These are phyloP conservation scores for Xestobium rufovillosum DNA, from an alignment of 2,888 invertebrate species.

Conservation along the genomic window DNA sequence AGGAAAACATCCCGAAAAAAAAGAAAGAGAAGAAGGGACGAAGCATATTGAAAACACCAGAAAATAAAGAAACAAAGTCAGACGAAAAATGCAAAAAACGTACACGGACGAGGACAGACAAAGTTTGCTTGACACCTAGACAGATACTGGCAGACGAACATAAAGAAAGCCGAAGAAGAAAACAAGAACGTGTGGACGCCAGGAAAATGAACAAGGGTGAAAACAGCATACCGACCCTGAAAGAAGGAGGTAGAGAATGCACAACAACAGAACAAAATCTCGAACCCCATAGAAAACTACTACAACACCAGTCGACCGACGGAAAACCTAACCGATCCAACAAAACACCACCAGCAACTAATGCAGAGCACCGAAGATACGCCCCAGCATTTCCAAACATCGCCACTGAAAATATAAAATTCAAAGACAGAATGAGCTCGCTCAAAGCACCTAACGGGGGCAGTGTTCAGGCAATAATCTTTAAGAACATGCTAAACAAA, in stretches of 20 bases:
- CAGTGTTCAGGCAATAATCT: conserved; percentile 1
- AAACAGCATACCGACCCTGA: not conserved
- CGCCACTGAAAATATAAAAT: too few species aligned
- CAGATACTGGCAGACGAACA: not conserved
- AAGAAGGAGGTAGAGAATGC: not conserved
- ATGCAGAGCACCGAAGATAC: too few species aligned
- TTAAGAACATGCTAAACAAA: conserved; percentile 1
- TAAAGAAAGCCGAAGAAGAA: not conserved
- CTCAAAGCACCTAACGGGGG: not conserved
- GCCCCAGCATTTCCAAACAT: too few species aligned
- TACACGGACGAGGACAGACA: not conserved
- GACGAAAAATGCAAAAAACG: not conserved
- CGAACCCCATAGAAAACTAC: not conserved
- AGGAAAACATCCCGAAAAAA: not conserved
- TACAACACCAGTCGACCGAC: not conserved
- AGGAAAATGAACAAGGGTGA: conserved; percentile 1
- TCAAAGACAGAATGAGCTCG: too few species aligned
- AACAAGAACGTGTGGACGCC: not conserved
- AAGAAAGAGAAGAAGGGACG: not conserved
- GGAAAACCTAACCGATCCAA: not conserved
- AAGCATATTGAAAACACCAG: conserved; percentile 1
- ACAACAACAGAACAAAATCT: conserved; percentile 1
- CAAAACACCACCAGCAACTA: too few species aligned
- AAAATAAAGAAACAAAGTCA: not conserved
- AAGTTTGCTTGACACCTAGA: not conserved